Evolutionary conservation across 2,113 vertebrate species (phyloP).

Genomic region (Rhipidura dahli): DNA sequence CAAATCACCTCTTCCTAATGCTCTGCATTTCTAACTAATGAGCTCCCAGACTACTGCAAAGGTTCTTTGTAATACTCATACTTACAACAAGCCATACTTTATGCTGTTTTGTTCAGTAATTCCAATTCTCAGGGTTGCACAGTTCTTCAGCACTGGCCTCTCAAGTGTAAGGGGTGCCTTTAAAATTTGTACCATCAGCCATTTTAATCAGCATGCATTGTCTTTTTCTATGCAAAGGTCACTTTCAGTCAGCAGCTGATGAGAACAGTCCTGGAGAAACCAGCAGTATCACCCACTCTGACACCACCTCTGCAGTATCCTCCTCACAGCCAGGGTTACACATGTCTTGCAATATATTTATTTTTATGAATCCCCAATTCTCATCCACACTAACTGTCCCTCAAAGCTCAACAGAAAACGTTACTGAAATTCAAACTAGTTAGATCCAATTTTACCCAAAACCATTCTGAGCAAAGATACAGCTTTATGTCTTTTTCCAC

Average conservation of each 20-base stretch:
- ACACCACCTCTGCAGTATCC: neutral
- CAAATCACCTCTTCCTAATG: neutral
- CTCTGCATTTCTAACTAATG: neutral
- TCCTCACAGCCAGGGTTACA: neutral
- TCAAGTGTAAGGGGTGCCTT: neutral
- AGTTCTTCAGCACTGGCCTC: neutral
- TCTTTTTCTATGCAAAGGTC: neutral
- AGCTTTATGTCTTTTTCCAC: neutral
- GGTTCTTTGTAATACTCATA: neutral
- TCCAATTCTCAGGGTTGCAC: neutral
- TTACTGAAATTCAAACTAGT: neutral
- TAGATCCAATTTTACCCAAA: neutral
- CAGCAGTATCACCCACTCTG: neutral
- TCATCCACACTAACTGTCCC: neutral
- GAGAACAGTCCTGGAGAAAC: neutral
- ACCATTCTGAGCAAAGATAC: neutral
- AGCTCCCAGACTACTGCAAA: neutral
- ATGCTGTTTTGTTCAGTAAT: neutral
- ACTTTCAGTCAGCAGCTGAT: neutral
- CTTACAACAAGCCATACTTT: neutral
- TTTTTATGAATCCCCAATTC: neutral
- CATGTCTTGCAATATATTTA: neutral
- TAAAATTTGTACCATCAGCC: neutral
- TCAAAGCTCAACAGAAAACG: neutral
- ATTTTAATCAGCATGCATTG: neutral